phyloP scores from a whole-genome alignment of 1,140 invertebrate genomes.

The Zaprionus kolodkinae region DNA sequence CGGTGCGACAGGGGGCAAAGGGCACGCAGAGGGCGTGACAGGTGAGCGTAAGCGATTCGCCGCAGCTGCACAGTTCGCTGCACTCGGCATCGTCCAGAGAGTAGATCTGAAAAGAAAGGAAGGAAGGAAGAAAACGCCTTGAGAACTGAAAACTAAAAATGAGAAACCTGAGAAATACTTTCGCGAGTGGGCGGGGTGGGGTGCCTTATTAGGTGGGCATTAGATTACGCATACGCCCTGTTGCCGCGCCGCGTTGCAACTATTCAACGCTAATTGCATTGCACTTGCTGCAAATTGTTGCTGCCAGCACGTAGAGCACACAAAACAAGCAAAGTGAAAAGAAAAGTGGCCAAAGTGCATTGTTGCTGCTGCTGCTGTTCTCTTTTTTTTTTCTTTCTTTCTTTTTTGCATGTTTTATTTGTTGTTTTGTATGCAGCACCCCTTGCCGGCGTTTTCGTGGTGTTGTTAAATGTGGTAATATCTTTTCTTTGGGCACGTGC shows the following conservation, averaged over 20 bases:
- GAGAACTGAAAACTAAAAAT: constrained; percentile 20
- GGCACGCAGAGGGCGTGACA: constrained; percentile 95
- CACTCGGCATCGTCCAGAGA: constrained; percentile 93
- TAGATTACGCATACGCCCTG: constrained; percentile 68
- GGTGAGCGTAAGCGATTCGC: constrained; percentile 89
- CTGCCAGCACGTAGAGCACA: constrained; percentile 34
- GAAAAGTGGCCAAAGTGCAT: constrained; percentile 48
- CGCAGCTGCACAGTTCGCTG: constrained; percentile 92
- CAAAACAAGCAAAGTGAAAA: constrained; percentile 35
- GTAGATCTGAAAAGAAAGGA: constrained; percentile 89
- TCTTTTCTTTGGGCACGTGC: constrained; percentile 59
- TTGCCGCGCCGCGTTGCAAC: constrained; percentile 28
- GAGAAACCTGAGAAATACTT: constrained; percentile 6
- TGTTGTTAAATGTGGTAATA: constrained; percentile 56
- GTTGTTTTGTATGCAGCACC: constrained; percentile 28
- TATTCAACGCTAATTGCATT: constrained; percentile 53
- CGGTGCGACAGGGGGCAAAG: constrained; percentile 92
- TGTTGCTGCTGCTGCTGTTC: constrained; percentile 28
- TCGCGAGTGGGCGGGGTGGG: too few relatives aligned
- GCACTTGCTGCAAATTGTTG: constrained; percentile 42
- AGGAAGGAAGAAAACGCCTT: constrained; percentile 7
- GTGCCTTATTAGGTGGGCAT: constrained; percentile 32
- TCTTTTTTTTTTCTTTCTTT: constrained; percentile 13
- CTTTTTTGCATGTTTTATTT: constrained; percentile 21
- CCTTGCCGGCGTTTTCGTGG: constrained; percentile 24